Evolutionary conservation across 2,113 vertebrate genomes (phyloP).

Genomic region (Tiliqua scincoides): DNA sequence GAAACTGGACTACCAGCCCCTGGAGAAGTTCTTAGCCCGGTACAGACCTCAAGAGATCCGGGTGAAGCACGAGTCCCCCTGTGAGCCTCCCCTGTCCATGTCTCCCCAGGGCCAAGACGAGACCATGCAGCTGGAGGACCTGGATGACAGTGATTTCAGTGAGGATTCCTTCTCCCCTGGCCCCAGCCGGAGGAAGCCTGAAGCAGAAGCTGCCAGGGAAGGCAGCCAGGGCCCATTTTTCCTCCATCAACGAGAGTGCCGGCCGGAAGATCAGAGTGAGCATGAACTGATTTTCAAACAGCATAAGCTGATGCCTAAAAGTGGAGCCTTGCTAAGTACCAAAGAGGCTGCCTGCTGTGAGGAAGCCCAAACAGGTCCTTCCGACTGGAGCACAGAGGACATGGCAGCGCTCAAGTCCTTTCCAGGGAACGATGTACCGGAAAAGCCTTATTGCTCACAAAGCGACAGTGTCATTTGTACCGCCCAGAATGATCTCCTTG

Average conservation of each 20-base stretch:
- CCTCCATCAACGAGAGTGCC: conserved; percentile 72
- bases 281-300: conserved; percentile 62
- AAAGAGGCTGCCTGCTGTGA: conserved; percentile 23
- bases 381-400: conserved; percentile 59
- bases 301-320: conserved; percentile 30
- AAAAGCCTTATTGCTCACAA: conserved; percentile 77
- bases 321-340: conserved; percentile 1
- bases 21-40: conserved; percentile 71
- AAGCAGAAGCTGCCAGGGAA: conserved; percentile 45
- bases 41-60: conserved; percentile 62
- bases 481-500: conserved; percentile 17
- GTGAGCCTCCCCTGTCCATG: background rate
- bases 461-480: conserved; percentile 37
- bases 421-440: conserved; percentile 57
- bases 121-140: conserved; percentile 69
- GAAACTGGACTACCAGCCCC: conserved; percentile 71
- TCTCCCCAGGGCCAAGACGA: conserved; percentile 53
- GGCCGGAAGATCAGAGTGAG: conserved; percentile 24
- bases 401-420: conserved; percentile 36
- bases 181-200: conserved; percentile 54
- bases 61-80: conserved; percentile 41
- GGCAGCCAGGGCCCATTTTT: conserved; percentile 72
- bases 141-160: conserved; percentile 83
- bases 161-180: conserved; percentile 79
- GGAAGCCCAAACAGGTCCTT: conserved; percentile 26